Percentiles rank a stretch among this genome's conserved stretches.
phyloP scores from a whole-genome alignment of 2,888 invertebrate species.

The Thera britannica region DNA sequence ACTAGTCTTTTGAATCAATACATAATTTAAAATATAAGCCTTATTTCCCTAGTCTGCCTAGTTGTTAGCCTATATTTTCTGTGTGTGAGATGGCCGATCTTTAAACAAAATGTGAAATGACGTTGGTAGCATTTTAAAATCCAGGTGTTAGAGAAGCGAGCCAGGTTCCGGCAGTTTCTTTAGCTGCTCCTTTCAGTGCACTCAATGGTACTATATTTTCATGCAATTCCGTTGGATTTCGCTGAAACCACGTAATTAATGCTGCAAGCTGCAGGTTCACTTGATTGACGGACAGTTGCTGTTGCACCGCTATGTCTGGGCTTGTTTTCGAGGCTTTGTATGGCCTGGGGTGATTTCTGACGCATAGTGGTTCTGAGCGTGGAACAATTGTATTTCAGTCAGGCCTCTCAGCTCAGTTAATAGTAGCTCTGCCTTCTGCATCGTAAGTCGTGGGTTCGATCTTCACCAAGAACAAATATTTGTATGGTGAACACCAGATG shows the following conservation, averaged over 20 bases:
- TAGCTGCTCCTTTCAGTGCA: conserved; percentile 23
- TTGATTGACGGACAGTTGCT: conserved; percentile 38
- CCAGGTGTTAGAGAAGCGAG: conserved; percentile 7
- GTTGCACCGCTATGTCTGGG: conserved; percentile 15
- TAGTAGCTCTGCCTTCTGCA: too few relatives aligned
- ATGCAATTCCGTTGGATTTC: conserved; percentile 20
- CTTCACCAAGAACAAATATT: too few relatives aligned
- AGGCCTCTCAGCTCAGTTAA: too few relatives aligned
- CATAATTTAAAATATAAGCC: too few relatives aligned
- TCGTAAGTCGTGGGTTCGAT: too few relatives aligned
- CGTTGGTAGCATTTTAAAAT: background rate
- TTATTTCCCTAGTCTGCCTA: too few relatives aligned
- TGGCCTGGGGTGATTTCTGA: conserved; percentile 15
- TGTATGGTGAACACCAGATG: too few relatives aligned
- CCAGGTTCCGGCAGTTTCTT: conserved; percentile 26
- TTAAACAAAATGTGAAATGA: background rate
- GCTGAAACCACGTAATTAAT: conserved; percentile 40
- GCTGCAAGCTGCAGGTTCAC: conserved; percentile 18
- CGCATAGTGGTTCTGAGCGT: background rate
- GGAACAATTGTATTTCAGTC: conserved; percentile 8
- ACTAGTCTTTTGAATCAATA: too few relatives aligned
- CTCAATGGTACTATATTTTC: conserved; percentile 12
- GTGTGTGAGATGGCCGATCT: too few relatives aligned
- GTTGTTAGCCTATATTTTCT: too few relatives aligned
- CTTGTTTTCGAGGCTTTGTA: conserved; percentile 19